Percentiles rank a stretch among this genome's conserved stretches.
phyloP scores from a whole-genome alignment of 2,888 invertebrate species.

The Dryobota labecula region DNA sequence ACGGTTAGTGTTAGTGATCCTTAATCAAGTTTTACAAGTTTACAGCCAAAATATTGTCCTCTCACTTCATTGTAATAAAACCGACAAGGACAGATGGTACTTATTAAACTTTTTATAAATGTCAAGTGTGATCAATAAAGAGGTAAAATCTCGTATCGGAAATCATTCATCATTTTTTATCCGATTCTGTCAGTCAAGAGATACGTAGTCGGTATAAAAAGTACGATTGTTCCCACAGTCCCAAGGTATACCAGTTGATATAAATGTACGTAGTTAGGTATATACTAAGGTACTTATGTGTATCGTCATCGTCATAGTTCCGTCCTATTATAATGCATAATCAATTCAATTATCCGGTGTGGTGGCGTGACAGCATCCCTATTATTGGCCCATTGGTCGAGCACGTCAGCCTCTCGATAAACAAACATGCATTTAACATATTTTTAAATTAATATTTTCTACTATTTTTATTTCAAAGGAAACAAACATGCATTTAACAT shows the following conservation, averaged over 20 bases:
- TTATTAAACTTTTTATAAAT: conserved; percentile 23
- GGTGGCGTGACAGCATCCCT: conserved; percentile 65
- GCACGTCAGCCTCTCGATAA: conserved; percentile 14
- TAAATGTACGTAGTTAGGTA: conserved; percentile 46
- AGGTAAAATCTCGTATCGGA: conserved; percentile 21
- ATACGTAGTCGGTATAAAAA: conserved; percentile 47
- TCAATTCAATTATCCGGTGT: conserved; percentile 70
- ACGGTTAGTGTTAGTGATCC: too few species aligned
- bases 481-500: too few species aligned
- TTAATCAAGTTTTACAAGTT: too few species aligned
- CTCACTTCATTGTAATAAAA: conserved; percentile 7
- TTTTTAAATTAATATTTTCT: conserved; percentile 1
- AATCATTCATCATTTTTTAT: conserved; percentile 41
- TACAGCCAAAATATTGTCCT: too few species aligned
- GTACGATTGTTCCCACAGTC: conserved; percentile 58
- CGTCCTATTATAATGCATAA: conserved; percentile 69
- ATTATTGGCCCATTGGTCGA: conserved; percentile 18
- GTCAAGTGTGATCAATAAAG: conserved; percentile 14
- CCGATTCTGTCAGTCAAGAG: conserved; percentile 27
- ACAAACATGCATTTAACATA: conserved; percentile 11
- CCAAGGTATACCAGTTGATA: conserved; percentile 62
- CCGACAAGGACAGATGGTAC: conserved; percentile 2
- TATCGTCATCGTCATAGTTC: conserved; percentile 62
- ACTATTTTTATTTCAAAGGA: conserved; percentile 7
- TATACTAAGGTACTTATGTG: conserved; percentile 26